Percentiles rank a stretch among this genome's conserved stretches.
These are phyloP conservation scores for Morone saxatilis DNA, from an alignment of 2,113 vertebrate genomes.

Conservation along the genomic window DNA sequence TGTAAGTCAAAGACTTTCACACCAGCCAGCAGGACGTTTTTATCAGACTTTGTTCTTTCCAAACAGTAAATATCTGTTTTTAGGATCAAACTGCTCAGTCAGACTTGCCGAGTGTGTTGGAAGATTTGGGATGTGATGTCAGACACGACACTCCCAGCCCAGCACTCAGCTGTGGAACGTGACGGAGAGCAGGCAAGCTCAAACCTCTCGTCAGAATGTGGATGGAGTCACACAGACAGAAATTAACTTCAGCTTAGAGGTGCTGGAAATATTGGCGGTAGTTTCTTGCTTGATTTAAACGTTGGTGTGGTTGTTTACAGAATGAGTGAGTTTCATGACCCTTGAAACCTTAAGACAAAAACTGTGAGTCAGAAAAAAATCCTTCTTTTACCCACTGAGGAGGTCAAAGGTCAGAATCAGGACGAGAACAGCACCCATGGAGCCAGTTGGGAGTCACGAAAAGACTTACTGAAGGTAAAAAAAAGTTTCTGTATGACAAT, in stretches of 20 bases:
- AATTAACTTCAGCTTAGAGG: background rate
- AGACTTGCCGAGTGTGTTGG: background rate
- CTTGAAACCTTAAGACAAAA: background rate
- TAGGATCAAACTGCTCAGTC: background rate
- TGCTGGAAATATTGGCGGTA: background rate
- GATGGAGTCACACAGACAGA: constrained; percentile 7
- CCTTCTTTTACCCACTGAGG: background rate
- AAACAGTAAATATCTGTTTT: constrained; percentile 6
- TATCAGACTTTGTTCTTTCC: background rate
- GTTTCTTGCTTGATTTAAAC: background rate
- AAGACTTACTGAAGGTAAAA: background rate
- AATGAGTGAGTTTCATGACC: background rate
- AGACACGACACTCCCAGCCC: constrained; percentile 4
- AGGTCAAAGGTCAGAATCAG: constrained; percentile 34
- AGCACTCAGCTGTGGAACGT: constrained; percentile 49
- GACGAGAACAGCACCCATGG: background rate
- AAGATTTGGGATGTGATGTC: constrained; percentile 24
- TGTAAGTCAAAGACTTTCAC: background rate
- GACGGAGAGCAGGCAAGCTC: constrained; percentile 49
- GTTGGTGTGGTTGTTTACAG: background rate
- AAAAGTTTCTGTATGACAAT: background rate
- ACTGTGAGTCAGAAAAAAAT: background rate
- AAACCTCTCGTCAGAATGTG: background rate
- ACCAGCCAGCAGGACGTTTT: background rate
- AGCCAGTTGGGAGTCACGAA: background rate